Conservation (phyloP, 2,888 invertebrate genomes). For the Leucania comma region DNA sequence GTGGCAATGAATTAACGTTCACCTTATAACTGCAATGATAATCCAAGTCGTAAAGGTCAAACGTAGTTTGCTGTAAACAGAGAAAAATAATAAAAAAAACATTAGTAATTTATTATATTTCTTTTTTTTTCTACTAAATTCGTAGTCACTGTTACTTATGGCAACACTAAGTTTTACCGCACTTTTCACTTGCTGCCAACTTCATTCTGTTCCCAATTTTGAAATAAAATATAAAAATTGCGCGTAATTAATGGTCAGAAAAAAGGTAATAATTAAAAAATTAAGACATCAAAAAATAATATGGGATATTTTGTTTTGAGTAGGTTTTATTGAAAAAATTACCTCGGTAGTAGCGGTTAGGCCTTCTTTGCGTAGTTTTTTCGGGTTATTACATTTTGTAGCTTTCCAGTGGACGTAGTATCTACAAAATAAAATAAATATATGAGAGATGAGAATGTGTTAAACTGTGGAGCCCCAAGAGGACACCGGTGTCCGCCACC, state of each 20-base stretch:
- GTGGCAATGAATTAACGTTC: slow-evolving; percentile 85
- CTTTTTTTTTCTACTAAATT: not conserved
- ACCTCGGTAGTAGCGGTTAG: slow-evolving; percentile 90
- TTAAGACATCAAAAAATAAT: not conserved
- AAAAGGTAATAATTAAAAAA: not conserved
- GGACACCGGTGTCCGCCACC: too few species aligned
- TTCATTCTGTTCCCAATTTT: slow-evolving; percentile 57
- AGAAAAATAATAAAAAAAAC: slow-evolving; percentile 26
- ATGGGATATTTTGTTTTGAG: not conserved
- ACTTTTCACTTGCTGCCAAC: slow-evolving; percentile 59
- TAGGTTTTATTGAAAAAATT: slow-evolving; percentile 43
- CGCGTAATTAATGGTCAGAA: slow-evolving; percentile 5
- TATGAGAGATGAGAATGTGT: not conserved
- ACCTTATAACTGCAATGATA: slow-evolving; percentile 91
- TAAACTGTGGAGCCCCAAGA: too few species aligned
- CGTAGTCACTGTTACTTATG: not conserved
- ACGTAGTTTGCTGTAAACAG: slow-evolving; percentile 87
- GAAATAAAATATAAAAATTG: not conserved
- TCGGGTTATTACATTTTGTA: slow-evolving; percentile 79
- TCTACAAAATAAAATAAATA: slow-evolving; percentile 65
- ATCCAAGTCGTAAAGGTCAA: slow-evolving; percentile 90
- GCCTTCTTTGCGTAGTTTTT: slow-evolving; percentile 79
- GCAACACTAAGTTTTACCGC: slow-evolving; percentile 59
- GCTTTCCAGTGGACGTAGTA: slow-evolving; percentile 84
- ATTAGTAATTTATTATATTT: not conserved